Evolutionary conservation across 2,113 vertebrate genomes (phyloP), one percentile per base, ranked within the genome.

Genomic region (Aleadryas rufinucha): DNA sequence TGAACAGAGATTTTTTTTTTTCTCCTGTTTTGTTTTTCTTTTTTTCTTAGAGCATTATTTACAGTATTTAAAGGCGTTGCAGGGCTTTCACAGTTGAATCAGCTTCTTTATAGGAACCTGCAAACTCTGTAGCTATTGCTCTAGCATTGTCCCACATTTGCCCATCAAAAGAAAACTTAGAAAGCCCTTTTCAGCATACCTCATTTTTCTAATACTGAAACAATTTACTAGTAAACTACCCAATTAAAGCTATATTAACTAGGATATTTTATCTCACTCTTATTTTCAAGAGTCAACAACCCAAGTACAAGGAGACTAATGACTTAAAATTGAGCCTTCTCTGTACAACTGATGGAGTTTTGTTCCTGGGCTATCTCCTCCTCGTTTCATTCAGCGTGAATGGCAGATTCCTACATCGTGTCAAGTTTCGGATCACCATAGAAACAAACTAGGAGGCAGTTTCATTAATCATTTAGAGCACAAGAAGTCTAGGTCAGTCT

Each of bases 381-480:
- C 97, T 96, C 79, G 37, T 87, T 98, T 98, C 95, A 96, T 98
- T 98, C 97, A 79, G 98, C 54, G 47, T 98, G 98, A 99, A 98
- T 98, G 98, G 98, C 98, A 97, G 99, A 99, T 99, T 99, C 99
- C 99, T 99, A 98, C 97, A 98, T 98, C 98, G 98, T 99, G 98
- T 99, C 98, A 21, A 98, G 98, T 99, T 99, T 99, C 99, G 94
- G 90, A 98, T 99, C 99, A 98, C 99, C 99, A 98, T 99, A 98
- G 99, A 99, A 98, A 99, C 99, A 97, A 99, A 99, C 98, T 98
- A 98, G 98, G 98, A 99, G 99, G 99, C 99, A 99, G 99, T 99
- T 99, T 99, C 99, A 99, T 99, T 99, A 99, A 99, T 99, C 99
- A 99, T 99, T 99, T 99, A 99, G 99, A 99, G 99, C 98, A 97